These are phyloP conservation scores for Lerista edwardsae DNA, from an alignment of 2,797 vertebrate genomes.

Conservation along the genomic window DNA sequence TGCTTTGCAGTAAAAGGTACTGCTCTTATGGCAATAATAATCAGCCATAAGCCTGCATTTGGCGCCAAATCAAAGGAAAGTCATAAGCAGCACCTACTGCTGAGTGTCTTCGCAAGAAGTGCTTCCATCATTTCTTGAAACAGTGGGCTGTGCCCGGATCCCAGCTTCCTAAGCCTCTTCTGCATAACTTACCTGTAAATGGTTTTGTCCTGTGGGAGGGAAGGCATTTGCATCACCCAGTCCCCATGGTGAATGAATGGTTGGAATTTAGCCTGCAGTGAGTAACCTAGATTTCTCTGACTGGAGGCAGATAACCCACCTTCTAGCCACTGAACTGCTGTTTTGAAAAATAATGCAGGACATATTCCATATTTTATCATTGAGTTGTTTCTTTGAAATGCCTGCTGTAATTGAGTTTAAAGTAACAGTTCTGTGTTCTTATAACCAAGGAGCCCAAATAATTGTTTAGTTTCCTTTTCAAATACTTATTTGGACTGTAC, in stretches of 20 bases:
- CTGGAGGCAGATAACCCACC: conserved; percentile 21
- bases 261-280: conserved; percentile 1
- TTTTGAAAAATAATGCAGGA: conserved; percentile 28
- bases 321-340: conserved; percentile 34
- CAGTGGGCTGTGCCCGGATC: conserved; percentile 5
- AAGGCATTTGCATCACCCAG: conserved; percentile 24
- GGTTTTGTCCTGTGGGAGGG: neutral
- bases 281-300: conserved; percentile 40
- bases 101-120: neutral
- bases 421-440: conserved; percentile 21
- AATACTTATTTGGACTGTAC: conserved; percentile 59
- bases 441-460: conserved; percentile 20
- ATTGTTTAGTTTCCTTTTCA: conserved; percentile 43
- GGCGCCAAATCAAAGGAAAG: neutral
- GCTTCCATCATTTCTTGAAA: conserved; percentile 32
- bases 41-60: conserved; percentile 7
- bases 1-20: neutral
- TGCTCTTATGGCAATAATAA: conserved; percentile 17
- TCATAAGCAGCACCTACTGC: conserved; percentile 23
- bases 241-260: conserved; percentile 22
- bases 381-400: conserved; percentile 24
- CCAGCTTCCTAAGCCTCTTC: conserved; percentile 6
- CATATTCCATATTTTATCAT: conserved; percentile 16
- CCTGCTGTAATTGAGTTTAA: neutral
- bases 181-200: conserved; percentile 42